phyloP scores from a whole-genome alignment of 2,797 vertebrate species.

The Cirrhinus mrigala region DNA sequence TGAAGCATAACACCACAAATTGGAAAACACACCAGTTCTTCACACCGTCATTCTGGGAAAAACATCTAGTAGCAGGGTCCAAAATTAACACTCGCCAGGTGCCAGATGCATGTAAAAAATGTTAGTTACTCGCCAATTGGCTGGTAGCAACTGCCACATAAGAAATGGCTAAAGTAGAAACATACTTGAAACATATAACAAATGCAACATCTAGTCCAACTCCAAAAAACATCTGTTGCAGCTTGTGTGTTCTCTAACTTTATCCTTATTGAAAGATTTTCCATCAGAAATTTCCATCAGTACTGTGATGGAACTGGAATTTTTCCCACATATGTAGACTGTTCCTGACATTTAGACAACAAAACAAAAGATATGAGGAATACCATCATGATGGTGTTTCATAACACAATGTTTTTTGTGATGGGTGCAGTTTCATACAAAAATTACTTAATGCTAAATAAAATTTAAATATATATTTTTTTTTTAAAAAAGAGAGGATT shows the following conservation, averaged over 20 bases:
- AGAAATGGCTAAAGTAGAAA: background rate
- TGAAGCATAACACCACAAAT: background rate
- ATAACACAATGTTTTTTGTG: background rate
- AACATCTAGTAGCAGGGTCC: background rate
- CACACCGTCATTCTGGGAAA: slow-evolving; percentile 13
- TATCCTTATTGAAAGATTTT: background rate
- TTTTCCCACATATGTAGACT: background rate
- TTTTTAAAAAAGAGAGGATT: no score
- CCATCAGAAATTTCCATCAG: background rate
- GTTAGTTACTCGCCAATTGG: background rate
- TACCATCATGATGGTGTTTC: background rate
- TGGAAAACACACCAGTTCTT: background rate
- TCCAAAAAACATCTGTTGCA: background rate
- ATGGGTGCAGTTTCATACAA: background rate
- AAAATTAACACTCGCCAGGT: background rate
- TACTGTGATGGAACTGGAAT: background rate
- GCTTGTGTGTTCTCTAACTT: background rate
- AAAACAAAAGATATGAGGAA: background rate
- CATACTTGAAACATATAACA: background rate
- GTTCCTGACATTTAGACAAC: background rate
- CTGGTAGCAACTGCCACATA: background rate
- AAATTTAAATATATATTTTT: background rate
- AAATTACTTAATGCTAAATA: background rate
- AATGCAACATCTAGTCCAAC: background rate
- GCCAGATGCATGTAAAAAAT: background rate